phyloP scores from a whole-genome alignment of 2,888 invertebrate species.

The Exephanes ischioxanthus region DNA sequence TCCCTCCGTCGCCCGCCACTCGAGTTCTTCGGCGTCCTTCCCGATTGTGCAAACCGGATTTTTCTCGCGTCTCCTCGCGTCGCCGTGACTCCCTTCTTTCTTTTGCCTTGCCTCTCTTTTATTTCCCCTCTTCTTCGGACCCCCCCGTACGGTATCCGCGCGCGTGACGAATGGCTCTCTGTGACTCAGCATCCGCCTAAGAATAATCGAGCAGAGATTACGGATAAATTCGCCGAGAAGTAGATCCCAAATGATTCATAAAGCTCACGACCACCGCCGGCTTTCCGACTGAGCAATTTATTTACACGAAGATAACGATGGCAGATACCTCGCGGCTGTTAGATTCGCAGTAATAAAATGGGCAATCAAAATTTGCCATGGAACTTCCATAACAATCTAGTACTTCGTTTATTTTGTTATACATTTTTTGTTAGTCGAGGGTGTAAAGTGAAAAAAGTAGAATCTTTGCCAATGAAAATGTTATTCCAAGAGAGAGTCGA shows the following conservation, averaged over 20 bases:
- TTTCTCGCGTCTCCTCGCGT: slow-evolving; percentile 47
- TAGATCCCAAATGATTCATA: neutral
- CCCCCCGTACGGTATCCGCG: neutral
- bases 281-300: neutral
- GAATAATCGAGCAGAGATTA: slow-evolving; percentile 52
- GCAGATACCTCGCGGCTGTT: neutral
- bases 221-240: slow-evolving; percentile 44
- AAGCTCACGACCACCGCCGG: neutral
- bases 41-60: slow-evolving; percentile 40
- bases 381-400: neutral
- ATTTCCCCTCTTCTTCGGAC: neutral
- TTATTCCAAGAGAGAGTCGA: no score
- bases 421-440: no score
- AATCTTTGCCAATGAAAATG: no score
- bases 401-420: no score
- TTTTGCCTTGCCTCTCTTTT: neutral
- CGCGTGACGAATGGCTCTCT: slow-evolving; percentile 28
- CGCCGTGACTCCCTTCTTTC: slow-evolving; percentile 41
- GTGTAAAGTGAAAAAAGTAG: no score
- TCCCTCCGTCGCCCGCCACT: slow-evolving; percentile 19
- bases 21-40: slow-evolving; percentile 56
- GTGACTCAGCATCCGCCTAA: slow-evolving; percentile 42
- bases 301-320: neutral
- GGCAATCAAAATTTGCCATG: neutral
- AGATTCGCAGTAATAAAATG: neutral